Percentiles rank a stretch among this genome's conserved stretches.
Evolutionary conservation across 2,888 invertebrate species (phyloP).

Genomic region (Malthinus seriepunctatus): DNA sequence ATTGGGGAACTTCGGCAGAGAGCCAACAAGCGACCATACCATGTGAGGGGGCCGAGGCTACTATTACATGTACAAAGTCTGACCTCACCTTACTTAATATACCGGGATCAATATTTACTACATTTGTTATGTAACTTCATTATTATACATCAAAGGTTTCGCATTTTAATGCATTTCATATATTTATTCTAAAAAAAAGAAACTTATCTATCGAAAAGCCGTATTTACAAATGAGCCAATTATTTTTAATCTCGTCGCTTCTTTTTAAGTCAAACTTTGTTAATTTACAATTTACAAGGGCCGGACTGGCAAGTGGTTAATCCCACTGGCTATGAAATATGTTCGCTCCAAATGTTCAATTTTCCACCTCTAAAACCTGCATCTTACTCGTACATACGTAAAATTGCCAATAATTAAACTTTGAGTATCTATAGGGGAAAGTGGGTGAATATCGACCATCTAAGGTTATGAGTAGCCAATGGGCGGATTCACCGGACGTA

Average conservation of each 20-base stretch:
- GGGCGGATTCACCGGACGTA: no score
- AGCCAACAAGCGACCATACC: constrained; percentile 33
- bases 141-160: constrained; percentile 14
- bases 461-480: no score
- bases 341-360: no score
- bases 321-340: no score
- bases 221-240: neutral
- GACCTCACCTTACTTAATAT: constrained; percentile 26
- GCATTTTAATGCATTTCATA: constrained; percentile 5
- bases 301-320: no score
- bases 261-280: neutral
- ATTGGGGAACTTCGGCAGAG: constrained; percentile 40
- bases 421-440: no score
- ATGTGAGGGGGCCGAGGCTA: constrained; percentile 12
- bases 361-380: neutral
- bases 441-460: no score
- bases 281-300: no score
- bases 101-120: constrained; percentile 25
- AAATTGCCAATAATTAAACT: no score
- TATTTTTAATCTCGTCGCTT: neutral
- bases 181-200: neutral
- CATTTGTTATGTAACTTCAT: constrained; percentile 22
- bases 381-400: no score
- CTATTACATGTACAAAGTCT: constrained; percentile 26
- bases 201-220: neutral